Evolutionary conservation across 2,888 invertebrate genomes (phyloP).

Genomic region (Gonocerus acuteangulatus): DNA sequence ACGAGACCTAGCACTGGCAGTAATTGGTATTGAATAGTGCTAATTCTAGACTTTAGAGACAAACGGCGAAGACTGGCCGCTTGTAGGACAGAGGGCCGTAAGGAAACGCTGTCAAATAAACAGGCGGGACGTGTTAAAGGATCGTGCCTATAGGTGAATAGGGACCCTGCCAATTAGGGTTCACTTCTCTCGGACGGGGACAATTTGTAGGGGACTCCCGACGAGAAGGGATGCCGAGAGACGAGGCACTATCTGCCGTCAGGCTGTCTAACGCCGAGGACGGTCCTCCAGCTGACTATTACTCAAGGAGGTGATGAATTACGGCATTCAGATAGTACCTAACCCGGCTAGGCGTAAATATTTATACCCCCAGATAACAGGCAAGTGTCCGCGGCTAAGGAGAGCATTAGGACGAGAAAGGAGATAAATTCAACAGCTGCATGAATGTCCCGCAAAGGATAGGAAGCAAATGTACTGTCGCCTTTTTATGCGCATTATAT

Average conservation of each 20-base stretch:
- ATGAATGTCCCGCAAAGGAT: no score
- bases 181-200: no score
- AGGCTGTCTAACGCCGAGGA: neutral
- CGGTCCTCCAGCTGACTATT: neutral
- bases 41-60: no score
- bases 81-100: no score
- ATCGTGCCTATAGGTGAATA: neutral
- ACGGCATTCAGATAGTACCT: slow-evolving; percentile 10
- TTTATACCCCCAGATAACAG: slow-evolving; percentile 9
- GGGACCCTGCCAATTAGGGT: no score
- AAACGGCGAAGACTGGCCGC: no score
- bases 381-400: slow-evolving; percentile 10
- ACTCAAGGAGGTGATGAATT: slow-evolving; percentile 24
- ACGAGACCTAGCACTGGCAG: no score
- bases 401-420: neutral
- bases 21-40: no score
- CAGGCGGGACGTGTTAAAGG: neutral
- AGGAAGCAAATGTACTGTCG: no score
- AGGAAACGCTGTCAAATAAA: neutral
- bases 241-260: neutral
- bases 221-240: neutral
- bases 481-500: no score
- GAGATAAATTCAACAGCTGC: no score
- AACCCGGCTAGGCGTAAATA: neutral
- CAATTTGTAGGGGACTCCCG: neutral